Conservation (phyloP, 2,113 vertebrate species). For the Monopterus albus region DNA sequence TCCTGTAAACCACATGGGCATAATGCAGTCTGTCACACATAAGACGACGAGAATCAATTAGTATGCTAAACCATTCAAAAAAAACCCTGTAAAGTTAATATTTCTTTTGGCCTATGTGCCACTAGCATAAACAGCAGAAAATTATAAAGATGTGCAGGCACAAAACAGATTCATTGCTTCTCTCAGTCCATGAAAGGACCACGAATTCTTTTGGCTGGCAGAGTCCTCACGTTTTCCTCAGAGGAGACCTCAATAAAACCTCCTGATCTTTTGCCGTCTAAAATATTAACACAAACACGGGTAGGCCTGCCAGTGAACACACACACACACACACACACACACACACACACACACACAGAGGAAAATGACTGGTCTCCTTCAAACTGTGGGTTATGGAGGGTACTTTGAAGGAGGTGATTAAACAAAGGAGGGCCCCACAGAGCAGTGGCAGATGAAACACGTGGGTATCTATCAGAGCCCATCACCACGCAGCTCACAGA, state of each 20-base stretch:
- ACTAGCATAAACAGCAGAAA: not conserved
- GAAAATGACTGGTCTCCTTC: conserved; percentile 58
- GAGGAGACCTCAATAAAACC: conserved; percentile 63
- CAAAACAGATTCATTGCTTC: conserved; percentile 8
- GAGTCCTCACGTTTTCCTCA: conserved; percentile 42
- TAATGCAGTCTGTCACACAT: conserved; percentile 38
- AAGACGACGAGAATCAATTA: conserved; percentile 37
- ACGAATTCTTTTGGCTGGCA: conserved; percentile 11
- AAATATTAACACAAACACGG: conserved; percentile 45
- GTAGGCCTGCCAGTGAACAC: conserved; percentile 1
- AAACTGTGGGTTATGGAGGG: conserved; percentile 47
- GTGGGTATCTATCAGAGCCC: conserved; percentile 47
- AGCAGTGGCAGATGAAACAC: conserved; percentile 50
- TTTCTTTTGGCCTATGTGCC: conserved; percentile 1
- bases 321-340: conserved; percentile 40
- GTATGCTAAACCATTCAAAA: conserved; percentile 28
- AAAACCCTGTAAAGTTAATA: conserved; percentile 4
- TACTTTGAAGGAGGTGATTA: conserved; percentile 70
- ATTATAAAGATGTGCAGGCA: not conserved
- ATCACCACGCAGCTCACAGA: conserved; percentile 52
- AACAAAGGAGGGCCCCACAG: conserved; percentile 43
- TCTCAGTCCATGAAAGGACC: not conserved
- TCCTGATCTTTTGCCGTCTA: conserved; percentile 44
- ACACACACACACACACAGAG: conserved; percentile 14
- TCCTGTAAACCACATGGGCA: conserved; percentile 51